phyloP scores from a whole-genome alignment of 2,113 vertebrate genomes.

The Alethe diademata region DNA sequence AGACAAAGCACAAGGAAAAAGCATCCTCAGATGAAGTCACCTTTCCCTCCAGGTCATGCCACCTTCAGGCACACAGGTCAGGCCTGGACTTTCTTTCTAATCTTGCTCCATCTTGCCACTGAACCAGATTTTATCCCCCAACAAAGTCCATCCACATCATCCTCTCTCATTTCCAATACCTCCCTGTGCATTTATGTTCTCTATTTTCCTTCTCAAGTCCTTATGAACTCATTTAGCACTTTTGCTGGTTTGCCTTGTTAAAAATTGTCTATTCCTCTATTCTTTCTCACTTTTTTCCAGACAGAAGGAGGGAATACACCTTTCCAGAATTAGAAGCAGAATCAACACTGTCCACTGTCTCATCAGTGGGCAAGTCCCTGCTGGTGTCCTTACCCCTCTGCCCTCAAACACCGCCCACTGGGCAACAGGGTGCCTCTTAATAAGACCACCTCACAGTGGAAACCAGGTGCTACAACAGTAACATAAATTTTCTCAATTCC shows the following conservation, averaged over 20 bases:
- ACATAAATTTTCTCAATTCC: not conserved
- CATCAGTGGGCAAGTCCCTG: not conserved
- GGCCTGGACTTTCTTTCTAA: not conserved
- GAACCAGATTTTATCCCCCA: not conserved
- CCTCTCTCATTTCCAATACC: not conserved
- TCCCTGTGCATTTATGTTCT: not conserved
- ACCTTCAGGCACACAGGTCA: not conserved
- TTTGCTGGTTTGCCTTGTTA: not conserved
- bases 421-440: not conserved
- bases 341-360: not conserved
- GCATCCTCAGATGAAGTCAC: not conserved
- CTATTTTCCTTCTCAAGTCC: not conserved
- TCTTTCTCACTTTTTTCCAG: not conserved
- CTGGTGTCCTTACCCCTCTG: not conserved
- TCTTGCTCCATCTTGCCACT: not conserved
- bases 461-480: not conserved
- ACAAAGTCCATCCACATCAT: not conserved
- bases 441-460: not conserved
- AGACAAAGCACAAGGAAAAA: not conserved
- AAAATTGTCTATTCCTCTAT: not conserved
- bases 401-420: not conserved
- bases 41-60: not conserved
- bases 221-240: not conserved
- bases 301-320: not conserved
- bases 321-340: not conserved